phyloP scores from a whole-genome alignment of 2,113 vertebrate species.

The Cebidichthys violaceus region DNA sequence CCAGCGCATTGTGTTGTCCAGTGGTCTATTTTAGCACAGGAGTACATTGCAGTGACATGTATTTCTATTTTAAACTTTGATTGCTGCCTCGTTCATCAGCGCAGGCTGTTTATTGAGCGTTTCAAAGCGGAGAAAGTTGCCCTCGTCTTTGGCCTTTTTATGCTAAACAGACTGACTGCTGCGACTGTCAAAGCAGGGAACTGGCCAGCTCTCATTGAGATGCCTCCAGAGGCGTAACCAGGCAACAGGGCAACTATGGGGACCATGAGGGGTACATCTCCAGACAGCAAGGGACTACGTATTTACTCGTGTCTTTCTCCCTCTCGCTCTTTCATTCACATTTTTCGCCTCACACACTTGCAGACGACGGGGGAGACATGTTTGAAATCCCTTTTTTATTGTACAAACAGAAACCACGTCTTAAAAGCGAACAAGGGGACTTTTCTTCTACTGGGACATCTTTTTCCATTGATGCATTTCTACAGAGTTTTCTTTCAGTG shows the following conservation, averaged over 20 bases:
- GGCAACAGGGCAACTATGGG: slow-evolving; percentile 76
- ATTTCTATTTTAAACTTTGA: slow-evolving; percentile 44
- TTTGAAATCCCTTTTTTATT: slow-evolving; percentile 59
- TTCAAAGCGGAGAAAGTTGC: slow-evolving; percentile 64
- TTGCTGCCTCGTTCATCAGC: slow-evolving; percentile 54
- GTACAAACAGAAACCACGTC: slow-evolving; percentile 66
- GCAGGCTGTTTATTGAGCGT: slow-evolving; percentile 55
- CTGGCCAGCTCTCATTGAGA: slow-evolving; percentile 65
- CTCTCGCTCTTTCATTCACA: slow-evolving; percentile 58
- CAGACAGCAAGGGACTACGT: slow-evolving; percentile 58
- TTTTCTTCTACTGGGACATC: slow-evolving; percentile 52
- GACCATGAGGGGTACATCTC: slow-evolving; percentile 68
- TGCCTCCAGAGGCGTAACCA: slow-evolving; percentile 80
- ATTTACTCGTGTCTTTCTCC: slow-evolving; percentile 59
- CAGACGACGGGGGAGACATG: slow-evolving; percentile 34
- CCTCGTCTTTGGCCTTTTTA: slow-evolving; percentile 72
- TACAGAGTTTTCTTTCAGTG: slow-evolving; percentile 53
- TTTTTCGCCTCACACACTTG: slow-evolving; percentile 29
- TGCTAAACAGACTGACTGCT: slow-evolving; percentile 73
- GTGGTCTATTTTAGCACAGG: slow-evolving; percentile 37
- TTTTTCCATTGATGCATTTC: slow-evolving; percentile 64
- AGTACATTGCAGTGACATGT: slow-evolving; percentile 18
- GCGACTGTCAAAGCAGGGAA: slow-evolving; percentile 66
- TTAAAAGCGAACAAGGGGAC: slow-evolving; percentile 54
- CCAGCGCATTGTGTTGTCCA: slow-evolving; percentile 30